phyloP scores from a whole-genome alignment of 30 jellyfish, hydroid and myxozoan genomes.

The Hydractinia echinata region DNA sequence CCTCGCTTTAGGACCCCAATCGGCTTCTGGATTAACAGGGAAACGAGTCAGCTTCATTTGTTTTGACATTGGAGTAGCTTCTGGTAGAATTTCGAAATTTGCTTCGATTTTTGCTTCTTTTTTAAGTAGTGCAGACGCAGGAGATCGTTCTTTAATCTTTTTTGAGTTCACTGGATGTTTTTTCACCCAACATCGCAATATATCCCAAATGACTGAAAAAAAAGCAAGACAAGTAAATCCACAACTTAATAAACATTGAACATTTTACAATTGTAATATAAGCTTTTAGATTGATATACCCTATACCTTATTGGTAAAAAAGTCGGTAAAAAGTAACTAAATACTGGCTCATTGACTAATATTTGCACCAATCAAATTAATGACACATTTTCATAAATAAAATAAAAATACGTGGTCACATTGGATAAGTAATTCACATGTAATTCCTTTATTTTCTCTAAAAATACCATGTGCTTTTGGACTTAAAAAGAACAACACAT shows the following conservation, averaged over 20 bases:
- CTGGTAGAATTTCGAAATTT: slow-evolving; percentile 49
- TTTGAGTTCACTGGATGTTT: slow-evolving; percentile 65
- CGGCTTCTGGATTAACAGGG: slow-evolving; percentile 80
- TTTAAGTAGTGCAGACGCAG: slow-evolving; percentile 53
- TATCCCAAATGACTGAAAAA: slow-evolving; percentile 82
- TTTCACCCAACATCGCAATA: slow-evolving; percentile 84
- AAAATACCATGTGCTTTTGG: too few species aligned
- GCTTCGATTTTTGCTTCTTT: slow-evolving; percentile 57
- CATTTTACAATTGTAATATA: background rate
- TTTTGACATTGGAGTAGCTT: slow-evolving; percentile 74
- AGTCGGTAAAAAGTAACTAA: too few species aligned
- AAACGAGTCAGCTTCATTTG: slow-evolving; percentile 48
- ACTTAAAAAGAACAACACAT: background rate
- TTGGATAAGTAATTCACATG: too few species aligned
- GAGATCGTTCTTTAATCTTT: slow-evolving; percentile 47
- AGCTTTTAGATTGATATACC: background rate
- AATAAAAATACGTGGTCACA: too few species aligned
- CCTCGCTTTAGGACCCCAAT: slow-evolving; percentile 99
- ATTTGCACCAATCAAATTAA: too few species aligned
- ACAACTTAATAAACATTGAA: background rate
- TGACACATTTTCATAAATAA: too few species aligned
- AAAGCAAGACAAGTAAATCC: background rate
- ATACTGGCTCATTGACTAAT: too few species aligned
- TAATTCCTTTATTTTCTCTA: too few species aligned
- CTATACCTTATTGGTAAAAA: too few species aligned